Evolutionary conservation across 1,140 invertebrate genomes (phyloP).

Genomic region (Hycleus phaleratus): DNA sequence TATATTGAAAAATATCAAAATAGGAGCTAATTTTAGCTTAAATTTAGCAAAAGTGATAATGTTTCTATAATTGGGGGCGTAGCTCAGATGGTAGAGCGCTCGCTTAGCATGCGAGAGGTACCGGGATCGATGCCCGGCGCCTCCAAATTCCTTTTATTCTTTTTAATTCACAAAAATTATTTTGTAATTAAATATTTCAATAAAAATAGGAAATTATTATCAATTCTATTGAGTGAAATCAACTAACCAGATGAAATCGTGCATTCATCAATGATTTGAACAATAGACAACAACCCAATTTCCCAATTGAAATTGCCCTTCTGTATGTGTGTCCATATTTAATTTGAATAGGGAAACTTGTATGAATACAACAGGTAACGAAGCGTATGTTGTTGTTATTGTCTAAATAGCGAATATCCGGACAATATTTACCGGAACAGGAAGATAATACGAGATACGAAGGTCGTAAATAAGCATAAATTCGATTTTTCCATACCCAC

Average conservation of each 20-base stretch:
- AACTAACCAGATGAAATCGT: too few species aligned
- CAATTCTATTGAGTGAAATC: neutral
- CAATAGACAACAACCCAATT: too few species aligned
- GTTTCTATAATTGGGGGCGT: slow-evolving; percentile 47
- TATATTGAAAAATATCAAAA: too few species aligned
- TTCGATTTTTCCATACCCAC: too few species aligned
- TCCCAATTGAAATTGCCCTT: too few species aligned
- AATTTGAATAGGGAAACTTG: neutral
- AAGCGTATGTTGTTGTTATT: slow-evolving; percentile 9
- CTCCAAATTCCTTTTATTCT: slow-evolving; percentile 44
- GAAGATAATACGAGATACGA: slow-evolving; percentile 6
- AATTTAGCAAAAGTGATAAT: too few species aligned
- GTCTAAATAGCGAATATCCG: slow-evolving; percentile 11
- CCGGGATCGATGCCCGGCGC: slow-evolving; percentile 70
- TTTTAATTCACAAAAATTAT: neutral
- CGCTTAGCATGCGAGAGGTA: slow-evolving; percentile 78
- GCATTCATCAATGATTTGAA: too few species aligned
- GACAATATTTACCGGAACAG: slow-evolving; percentile 11
- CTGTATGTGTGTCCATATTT: too few species aligned
- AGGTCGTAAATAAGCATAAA: neutral
- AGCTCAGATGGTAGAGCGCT: slow-evolving; percentile 79
- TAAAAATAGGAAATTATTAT: neutral
- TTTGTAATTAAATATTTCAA: neutral
- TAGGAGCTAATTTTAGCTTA: too few species aligned
- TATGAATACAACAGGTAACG: slow-evolving; percentile 12